A percentile compares a stretch with the other conserved stretches of the same genome.
Evolutionary conservation across 2,888 invertebrate species (phyloP).

Genomic region (Metacarcinus magister): DNA sequence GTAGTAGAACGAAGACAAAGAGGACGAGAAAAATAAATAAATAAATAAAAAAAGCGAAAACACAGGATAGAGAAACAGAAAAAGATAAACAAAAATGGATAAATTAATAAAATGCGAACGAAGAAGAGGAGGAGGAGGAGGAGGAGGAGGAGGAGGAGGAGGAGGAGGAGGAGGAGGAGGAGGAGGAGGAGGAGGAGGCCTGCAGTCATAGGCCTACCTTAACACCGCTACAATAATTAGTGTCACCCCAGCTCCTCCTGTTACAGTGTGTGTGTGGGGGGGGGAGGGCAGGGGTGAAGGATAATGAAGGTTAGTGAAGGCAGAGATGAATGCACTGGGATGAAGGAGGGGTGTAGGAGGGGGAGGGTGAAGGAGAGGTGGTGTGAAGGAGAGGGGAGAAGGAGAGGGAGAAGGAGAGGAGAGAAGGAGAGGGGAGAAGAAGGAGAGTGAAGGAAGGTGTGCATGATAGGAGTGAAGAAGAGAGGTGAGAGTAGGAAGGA

Average conservation of each 20-base stretch:
- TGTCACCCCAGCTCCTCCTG: constrained; percentile 16
- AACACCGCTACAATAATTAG: background rate
- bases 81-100: background rate
- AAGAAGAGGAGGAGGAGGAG: background rate
- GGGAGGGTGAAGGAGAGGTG: background rate
- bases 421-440: background rate
- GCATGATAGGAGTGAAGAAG: background rate
- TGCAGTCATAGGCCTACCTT: background rate
- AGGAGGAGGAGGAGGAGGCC: constrained; percentile 26
- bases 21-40: background rate
- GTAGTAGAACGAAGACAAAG: background rate
- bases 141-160: background rate
- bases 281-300: background rate
- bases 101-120: background rate
- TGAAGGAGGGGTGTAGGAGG: background rate
- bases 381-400: background rate
- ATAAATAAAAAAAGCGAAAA: background rate
- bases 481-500: background rate
- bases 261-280: background rate
- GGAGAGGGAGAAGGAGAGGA: background rate
- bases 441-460: background rate
- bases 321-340: too few relatives aligned
- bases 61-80: background rate
- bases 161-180: background rate
- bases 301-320: background rate